Base-by-base conservation (phyloP, 1,140 invertebrate species). In the Latrodectus geometricus region DNA sequence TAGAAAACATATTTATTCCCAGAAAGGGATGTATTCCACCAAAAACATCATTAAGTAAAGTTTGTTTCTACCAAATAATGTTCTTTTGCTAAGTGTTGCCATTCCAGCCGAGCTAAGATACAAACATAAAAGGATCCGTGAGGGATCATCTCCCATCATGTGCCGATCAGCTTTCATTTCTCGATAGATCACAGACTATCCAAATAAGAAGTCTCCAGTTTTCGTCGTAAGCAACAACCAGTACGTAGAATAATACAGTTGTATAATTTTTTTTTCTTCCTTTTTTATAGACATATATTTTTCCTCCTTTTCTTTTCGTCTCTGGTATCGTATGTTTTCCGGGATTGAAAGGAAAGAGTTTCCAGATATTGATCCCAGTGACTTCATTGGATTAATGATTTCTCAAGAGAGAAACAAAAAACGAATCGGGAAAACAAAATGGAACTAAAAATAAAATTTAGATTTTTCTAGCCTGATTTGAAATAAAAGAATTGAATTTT, bases 301-400 rank as follows among this genome's bases (percentile, higher is more conserved):
- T 35, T 35, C 35, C 35, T 35, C 1, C 35, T 35, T 35, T 35
- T 35, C 35, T 35, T 35, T 35, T 35, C 35, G 35, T 35, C 35
- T 35, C 35, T 35, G 50, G 52, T 48, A 72, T 72, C 69, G 68
- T 81, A 54, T 70, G 79, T 54, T 49, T 79, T 81, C 70, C 66
- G 49, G 65, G 8, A 49, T 20, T 52, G 74, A 77, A 61, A 78
- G 74, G 66, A 78, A 78, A 86, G 77, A 77, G 83, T 77, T 72
- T 86, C 74, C 23, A 49, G 75, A 72, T 86, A 86, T 86, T 65
- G 83, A 86, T 86, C 75, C 56, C 21, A 50, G 11, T 56, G 21
- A 82, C 14, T 75, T 75, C 73, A 66, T 48, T 72, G 74, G 83
- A 86, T 86, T 86, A 86, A 86, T 86, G 83, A 86, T 70, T 83